Base-by-base conservation (phyloP, 37 sponge, comb jelly and placozoan species). In the Corticium candelabrum region DNA sequence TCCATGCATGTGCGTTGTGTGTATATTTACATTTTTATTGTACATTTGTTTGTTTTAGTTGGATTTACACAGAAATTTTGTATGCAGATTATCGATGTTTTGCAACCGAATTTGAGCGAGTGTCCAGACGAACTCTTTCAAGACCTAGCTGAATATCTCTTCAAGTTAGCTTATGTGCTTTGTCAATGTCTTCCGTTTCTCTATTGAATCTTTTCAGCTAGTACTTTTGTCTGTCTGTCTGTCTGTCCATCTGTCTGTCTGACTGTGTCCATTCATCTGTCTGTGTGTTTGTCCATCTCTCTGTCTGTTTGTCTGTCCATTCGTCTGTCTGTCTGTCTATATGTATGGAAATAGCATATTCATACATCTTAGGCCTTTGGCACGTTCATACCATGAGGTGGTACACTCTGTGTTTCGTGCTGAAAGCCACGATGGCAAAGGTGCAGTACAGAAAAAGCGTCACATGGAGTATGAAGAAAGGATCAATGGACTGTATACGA, bases 401-500 rank as follows among this genome's bases (percentile, higher is more conserved):
- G 62, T 50, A 27, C 62, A 21, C 21, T 50, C 62, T 11, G 62
- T 21, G 11, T 50, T 50, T 50, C 15, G 11, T 11, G 21, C 62
- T 11, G 62, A 11, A 21, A 50, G 62, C 62, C 62, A 21, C 62
- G 62, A 50, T 21, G 62, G 21, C 11, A 50, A 50, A 21, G 62
- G 62, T 50, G 11, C 62, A 21, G 62, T 21, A 21, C 79, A 76
- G 40, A 83, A 78, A 37, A 81, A 84, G 73, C 41, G 41, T 3
- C 89, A 87, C 32, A 41, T 84, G 4, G 74, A 57, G 2, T 38
- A 84, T 0, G 84, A 87, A 37, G 80, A 84, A 36, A 78, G 68
- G 7, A 40, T 93, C 15, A 83, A 87, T 36, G 85, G 74, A 11
- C 67, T 89, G 40, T 93, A 82, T 81, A 83, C 75, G 33, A 74